Evolutionary conservation across 2,113 vertebrate species (phyloP).

Genomic region (Syngnathoides biaculeatus): DNA sequence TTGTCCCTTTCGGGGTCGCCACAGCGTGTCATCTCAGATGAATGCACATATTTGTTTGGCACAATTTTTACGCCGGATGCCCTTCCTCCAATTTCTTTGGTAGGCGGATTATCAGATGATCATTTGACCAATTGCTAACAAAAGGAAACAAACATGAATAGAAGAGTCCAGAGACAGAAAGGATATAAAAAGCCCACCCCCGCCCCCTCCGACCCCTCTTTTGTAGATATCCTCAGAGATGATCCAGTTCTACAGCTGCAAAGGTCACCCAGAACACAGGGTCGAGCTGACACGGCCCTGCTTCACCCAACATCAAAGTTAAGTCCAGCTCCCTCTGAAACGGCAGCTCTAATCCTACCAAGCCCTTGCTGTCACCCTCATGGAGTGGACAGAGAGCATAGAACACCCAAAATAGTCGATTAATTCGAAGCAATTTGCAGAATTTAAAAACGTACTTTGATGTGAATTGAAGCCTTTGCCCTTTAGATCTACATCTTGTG

Average conservation of each 20-base stretch:
- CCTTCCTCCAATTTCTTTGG: neutral
- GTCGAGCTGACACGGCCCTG: constrained; percentile 52
- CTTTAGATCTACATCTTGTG: constrained; percentile 28
- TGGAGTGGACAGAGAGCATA: constrained; percentile 42
- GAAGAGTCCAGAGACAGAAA: constrained; percentile 24
- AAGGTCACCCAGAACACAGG: constrained; percentile 57
- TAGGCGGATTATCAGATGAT: neutral
- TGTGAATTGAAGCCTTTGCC: constrained; percentile 12
- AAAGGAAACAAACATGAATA: constrained; percentile 36
- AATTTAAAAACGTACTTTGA: constrained; percentile 43
- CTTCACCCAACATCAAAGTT: constrained; percentile 61
- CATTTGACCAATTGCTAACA: neutral
- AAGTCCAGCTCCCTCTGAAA: constrained; percentile 53
- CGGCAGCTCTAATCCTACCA: constrained; percentile 55
- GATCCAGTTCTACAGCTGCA: constrained; percentile 54
- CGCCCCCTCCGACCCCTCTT: constrained; percentile 47
- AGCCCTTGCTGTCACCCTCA: constrained; percentile 30
- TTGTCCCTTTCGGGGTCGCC: too few species aligned
- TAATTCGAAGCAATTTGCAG: constrained; percentile 31
- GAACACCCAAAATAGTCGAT: constrained; percentile 34
- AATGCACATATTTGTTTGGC: too few species aligned
- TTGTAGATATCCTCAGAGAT: constrained; percentile 51
- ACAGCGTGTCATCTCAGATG: too few species aligned
- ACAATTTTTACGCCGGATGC: too few species aligned
- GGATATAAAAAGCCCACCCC: constrained; percentile 40